Conservation (phyloP, 2,113 vertebrate genomes). For the Hypomesus transpacificus region DNA sequence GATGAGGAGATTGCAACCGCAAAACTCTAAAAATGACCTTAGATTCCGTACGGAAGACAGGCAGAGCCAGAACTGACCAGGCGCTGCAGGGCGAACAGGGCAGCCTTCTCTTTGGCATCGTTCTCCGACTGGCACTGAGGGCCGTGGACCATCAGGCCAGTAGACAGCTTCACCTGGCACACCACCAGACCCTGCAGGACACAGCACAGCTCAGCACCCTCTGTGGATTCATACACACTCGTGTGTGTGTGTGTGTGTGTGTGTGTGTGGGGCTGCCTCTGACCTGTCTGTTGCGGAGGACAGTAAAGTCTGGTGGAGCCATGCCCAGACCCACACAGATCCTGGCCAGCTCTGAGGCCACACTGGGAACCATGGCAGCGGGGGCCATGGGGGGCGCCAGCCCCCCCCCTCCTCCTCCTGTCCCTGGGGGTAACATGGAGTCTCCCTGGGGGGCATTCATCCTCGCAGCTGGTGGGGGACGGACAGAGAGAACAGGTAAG, state of each 20-base stretch:
- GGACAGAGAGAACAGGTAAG: too few relatives aligned
- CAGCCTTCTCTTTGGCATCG: slow-evolving; percentile 93
- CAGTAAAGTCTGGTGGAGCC: slow-evolving; percentile 88
- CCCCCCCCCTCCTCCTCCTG: background rate
- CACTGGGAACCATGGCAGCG: slow-evolving; percentile 65
- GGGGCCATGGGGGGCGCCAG: slow-evolving; percentile 55
- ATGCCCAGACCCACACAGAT: slow-evolving; percentile 84
- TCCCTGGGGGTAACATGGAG: slow-evolving; percentile 19
- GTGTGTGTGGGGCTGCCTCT: background rate
- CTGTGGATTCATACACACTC: too few relatives aligned
- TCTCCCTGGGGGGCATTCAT: slow-evolving; percentile 74
- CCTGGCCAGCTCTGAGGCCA: slow-evolving; percentile 82
- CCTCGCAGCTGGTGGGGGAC: slow-evolving; percentile 72
- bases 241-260: background rate
- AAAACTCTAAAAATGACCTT: background rate
- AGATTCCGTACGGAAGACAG: background rate
- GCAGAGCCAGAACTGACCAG: slow-evolving; percentile 73
- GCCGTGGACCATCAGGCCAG: slow-evolving; percentile 84
- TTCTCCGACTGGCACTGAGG: slow-evolving; percentile 89
- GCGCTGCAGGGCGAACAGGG: slow-evolving; percentile 86
- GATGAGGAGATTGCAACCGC: background rate
- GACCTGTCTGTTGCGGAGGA: slow-evolving; percentile 87
- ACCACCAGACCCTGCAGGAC: slow-evolving; percentile 81
- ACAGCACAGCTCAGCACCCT: background rate
- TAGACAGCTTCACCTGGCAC: slow-evolving; percentile 91